A percentile compares a stretch with the other conserved stretches of the same genome.
phyloP scores from a whole-genome alignment of 2,888 invertebrate genomes.

The Lycocerus yunnanus region DNA sequence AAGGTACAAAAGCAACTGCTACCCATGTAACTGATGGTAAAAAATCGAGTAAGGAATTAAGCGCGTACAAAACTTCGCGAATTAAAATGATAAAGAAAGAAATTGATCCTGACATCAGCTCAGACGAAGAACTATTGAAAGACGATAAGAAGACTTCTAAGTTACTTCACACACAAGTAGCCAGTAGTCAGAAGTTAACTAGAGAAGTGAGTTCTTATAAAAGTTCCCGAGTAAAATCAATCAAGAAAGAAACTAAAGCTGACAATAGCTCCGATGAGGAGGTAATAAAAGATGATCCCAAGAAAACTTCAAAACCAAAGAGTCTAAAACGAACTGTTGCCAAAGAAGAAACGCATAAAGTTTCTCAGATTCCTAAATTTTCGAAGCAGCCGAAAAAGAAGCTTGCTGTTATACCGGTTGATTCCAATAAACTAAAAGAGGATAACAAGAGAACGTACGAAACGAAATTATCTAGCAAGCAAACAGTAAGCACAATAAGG shows the following conservation, averaged over 20 bases:
- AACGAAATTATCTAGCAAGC: neutral
- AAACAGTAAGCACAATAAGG: slow-evolving; percentile 24
- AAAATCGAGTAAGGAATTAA: neutral
- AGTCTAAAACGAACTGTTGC: neutral
- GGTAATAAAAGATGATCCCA: neutral
- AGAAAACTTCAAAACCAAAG: neutral
- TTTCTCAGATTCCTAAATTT: slow-evolving; percentile 12
- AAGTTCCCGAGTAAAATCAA: slow-evolving; percentile 30
- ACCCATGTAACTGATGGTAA: slow-evolving; percentile 5
- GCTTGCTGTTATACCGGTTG: slow-evolving; percentile 8
- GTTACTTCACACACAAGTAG: neutral
- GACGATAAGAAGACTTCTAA: slow-evolving; percentile 26
- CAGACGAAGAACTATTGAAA: slow-evolving; percentile 43
- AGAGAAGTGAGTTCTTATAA: neutral
- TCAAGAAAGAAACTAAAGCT: slow-evolving; percentile 41
- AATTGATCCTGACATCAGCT: slow-evolving; percentile 51
- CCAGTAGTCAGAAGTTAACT: slow-evolving; percentile 2
- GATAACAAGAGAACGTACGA: neutral
- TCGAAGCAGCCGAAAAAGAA: slow-evolving; percentile 25
- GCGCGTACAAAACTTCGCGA: slow-evolving; percentile 12
- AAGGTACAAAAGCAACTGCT: slow-evolving; percentile 1
- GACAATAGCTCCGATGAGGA: slow-evolving; percentile 51
- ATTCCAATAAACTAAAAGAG: slow-evolving; percentile 5
- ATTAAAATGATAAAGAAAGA: slow-evolving; percentile 37
- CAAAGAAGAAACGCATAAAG: slow-evolving; percentile 1